Percentiles rank a stretch among this genome's conserved stretches.
These are phyloP conservation scores for Acleris cristana DNA, from an alignment of 2,888 invertebrate genomes.

Conservation along the genomic window DNA sequence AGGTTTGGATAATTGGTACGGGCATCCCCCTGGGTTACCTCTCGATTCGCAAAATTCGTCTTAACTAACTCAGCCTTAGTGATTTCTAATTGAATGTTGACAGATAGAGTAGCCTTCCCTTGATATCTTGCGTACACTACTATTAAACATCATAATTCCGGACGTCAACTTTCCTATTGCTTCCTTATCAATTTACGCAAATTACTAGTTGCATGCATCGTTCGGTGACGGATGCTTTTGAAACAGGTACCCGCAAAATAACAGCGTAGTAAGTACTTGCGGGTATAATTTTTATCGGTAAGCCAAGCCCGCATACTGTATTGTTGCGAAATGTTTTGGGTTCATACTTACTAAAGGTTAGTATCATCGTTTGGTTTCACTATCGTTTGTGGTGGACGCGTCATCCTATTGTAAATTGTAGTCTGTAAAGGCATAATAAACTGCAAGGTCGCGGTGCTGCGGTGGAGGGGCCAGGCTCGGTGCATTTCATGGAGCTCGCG, in stretches of 20 bases:
- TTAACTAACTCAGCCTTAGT: no score
- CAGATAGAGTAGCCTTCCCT: background rate
- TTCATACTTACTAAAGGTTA: conserved; percentile 50
- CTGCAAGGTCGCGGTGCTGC: conserved; percentile 73
- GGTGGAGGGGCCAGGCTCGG: conserved; percentile 68
- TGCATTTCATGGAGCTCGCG: conserved; percentile 51
- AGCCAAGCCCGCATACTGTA: conserved; percentile 58
- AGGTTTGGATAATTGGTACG: no score
- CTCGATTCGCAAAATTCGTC: no score
- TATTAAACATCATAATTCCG: conserved; percentile 9
- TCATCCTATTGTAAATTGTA: conserved; percentile 80
- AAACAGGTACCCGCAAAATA: conserved; percentile 50
- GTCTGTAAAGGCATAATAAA: conserved; percentile 80
- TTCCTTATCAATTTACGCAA: conserved; percentile 56
- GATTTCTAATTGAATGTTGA: no score
- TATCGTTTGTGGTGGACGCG: conserved; percentile 74
- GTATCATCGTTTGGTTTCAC: conserved; percentile 67
- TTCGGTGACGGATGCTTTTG: conserved; percentile 48
- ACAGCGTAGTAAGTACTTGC: conserved; percentile 41
- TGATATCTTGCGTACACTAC: background rate
- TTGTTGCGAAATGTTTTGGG: conserved; percentile 64
- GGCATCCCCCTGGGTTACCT: no score
- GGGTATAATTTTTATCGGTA: conserved; percentile 49
- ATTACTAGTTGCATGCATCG: conserved; percentile 49
- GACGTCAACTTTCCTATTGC: conserved; percentile 34